These are phyloP conservation scores for Dicyrtomina minuta DNA, from an alignment of 2,888 invertebrate genomes.

Conservation along the genomic window DNA sequence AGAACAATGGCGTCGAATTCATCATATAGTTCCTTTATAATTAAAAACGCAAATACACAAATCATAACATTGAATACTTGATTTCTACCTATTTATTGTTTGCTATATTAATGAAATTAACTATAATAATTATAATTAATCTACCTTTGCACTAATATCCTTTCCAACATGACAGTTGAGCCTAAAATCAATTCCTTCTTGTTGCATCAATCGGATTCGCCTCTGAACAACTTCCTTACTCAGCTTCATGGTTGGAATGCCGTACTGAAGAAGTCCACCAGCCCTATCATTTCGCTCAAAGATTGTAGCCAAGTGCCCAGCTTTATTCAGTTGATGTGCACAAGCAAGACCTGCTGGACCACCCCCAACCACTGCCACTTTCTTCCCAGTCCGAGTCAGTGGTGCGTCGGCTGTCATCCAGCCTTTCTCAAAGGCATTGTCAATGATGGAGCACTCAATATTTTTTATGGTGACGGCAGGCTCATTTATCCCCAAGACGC, in stretches of 20 bases:
- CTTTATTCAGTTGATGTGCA: constrained; percentile 95
- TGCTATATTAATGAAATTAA: no score
- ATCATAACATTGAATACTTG: not conserved
- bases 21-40: constrained; percentile 49
- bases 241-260: constrained; percentile 98
- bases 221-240: constrained; percentile 90
- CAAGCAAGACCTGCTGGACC: constrained; percentile 91
- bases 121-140: not conserved
- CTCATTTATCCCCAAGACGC: constrained; percentile 92
- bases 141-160: constrained; percentile 75
- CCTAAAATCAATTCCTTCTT: constrained; percentile 88
- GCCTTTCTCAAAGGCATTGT: constrained; percentile 94
- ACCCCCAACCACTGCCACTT: constrained; percentile 87
- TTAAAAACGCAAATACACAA: not conserved
- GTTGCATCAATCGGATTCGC: constrained; percentile 78
- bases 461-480: constrained; percentile 98
- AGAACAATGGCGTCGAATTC: constrained; percentile 84
- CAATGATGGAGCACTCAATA: constrained; percentile 98
- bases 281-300: constrained; percentile 94
- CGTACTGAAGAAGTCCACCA: constrained; percentile 94
- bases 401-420: constrained; percentile 88
- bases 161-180: constrained; percentile 88
- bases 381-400: constrained; percentile 66
- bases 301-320: constrained; percentile 93
- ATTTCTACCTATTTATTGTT: not conserved